Conservation (phyloP, 1,140 invertebrate species). For the Drosophila aff. region DNA sequence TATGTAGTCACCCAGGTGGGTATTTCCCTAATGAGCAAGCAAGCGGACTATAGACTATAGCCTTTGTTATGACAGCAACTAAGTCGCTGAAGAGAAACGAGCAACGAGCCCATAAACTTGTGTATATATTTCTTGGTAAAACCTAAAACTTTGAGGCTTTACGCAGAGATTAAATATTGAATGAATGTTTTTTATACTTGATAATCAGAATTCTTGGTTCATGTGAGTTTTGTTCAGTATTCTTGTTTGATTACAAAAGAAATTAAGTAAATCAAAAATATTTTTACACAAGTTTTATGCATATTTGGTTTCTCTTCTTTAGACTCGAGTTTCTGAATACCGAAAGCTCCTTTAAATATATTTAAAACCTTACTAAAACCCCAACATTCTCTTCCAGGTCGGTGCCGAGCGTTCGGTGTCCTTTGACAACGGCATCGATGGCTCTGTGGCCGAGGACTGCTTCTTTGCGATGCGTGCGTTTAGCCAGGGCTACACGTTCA, state of each 20-base stretch:
- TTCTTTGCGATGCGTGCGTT: constrained; percentile 98
- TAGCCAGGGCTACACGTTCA: constrained; percentile 93
- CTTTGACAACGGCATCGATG: constrained; percentile 97
- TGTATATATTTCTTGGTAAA: not conserved
- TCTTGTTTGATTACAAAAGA: not conserved
- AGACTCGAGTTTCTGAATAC: not conserved
- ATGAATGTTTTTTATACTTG: not conserved
- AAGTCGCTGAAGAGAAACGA: constrained; percentile 14
- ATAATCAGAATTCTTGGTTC: not conserved
- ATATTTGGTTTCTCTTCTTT: not conserved
- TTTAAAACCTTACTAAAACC: not conserved
- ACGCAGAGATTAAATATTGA: not conserved
- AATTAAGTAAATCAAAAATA: not conserved
- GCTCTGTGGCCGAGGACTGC: constrained; percentile 98
- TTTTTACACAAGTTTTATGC: not conserved
- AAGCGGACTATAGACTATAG: too few relatives aligned
- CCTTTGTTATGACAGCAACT: constrained; percentile 2
- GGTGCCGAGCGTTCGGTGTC: constrained; percentile 95
- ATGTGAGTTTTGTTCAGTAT: not conserved
- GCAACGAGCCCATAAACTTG: constrained; percentile 1
- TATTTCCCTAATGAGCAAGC: constrained; percentile 2
- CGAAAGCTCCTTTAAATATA: not conserved
- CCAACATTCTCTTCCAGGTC: constrained; percentile 86
- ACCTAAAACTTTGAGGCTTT: not conserved
- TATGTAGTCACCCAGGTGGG: constrained; percentile 96